Conservation (phyloP, 2,113 vertebrate species). For the Pachypanchax playfairii region DNA sequence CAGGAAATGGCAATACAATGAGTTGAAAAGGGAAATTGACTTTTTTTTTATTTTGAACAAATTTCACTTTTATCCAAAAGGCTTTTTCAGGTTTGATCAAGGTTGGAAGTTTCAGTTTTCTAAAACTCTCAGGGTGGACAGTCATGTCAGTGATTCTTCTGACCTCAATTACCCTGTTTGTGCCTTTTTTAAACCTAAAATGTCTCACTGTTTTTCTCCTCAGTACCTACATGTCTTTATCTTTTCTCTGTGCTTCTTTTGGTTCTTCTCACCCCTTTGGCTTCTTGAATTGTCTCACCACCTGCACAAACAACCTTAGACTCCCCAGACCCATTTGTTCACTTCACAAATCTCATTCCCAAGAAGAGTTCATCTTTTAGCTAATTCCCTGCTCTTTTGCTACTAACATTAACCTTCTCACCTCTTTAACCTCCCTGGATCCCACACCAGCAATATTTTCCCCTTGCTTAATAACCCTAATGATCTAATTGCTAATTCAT, state of each 20-base stretch:
- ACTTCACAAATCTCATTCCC: constrained; percentile 10
- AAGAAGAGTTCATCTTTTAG: constrained; percentile 2
- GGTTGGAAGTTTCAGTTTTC: too few species aligned
- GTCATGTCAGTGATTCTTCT: too few species aligned
- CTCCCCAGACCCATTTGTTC: constrained; percentile 9
- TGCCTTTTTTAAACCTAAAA: too few species aligned
- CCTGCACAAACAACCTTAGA: constrained; percentile 7
- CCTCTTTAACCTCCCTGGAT: constrained; percentile 36
- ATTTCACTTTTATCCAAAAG: too few species aligned
- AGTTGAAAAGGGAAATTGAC: too few species aligned
- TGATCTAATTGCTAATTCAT: constrained; percentile 25
- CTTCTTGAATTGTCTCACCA: constrained; percentile 10
- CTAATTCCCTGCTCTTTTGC: background rate
- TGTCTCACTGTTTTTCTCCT: too few species aligned
- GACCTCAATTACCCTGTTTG: too few species aligned
- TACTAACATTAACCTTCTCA: constrained; percentile 21
- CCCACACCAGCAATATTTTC: background rate
- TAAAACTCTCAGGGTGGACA: too few species aligned
- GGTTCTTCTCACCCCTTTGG: constrained; percentile 1
- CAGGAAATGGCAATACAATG: too few species aligned
- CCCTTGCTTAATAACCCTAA: background rate
- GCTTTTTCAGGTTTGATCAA: too few species aligned
- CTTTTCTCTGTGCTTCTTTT: constrained; percentile 13
- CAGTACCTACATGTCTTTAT: constrained; percentile 6
- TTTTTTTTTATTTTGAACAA: too few species aligned